Base-by-base conservation (phyloP, 2,113 vertebrate species). In the Ailurus styani region DNA sequence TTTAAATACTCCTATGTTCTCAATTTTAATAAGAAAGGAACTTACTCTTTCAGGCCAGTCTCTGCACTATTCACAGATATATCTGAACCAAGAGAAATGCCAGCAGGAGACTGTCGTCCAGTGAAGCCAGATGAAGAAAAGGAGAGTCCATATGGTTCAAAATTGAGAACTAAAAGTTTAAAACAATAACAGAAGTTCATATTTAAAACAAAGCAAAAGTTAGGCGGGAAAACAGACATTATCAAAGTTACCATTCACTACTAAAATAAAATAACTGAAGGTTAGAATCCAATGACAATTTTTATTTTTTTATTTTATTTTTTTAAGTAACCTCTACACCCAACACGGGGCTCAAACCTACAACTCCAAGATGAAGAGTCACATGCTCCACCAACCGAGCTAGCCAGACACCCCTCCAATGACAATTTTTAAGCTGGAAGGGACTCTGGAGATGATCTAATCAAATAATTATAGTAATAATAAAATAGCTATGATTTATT, bases 81-180 rank as follows among this genome's bases (percentile, higher is more conserved):
- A 90, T 99, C 99, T 9, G 99, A 99, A 98, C 99, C 99, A 83
- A 99, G 97, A 85, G 99, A 99, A 87, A 99, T 95, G 84, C 99
- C 99, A 42, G 99, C 99, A 70, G 99, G 99, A 84, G 99, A 99
- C 97, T 99, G 99, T 55, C 99, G 99, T 98, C 99, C 99, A 0
- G 99, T 96, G 75, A 99, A 90, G 81, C 99, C 99, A 84, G 99
- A 99, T 42, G 99, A 99, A 68, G 99, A 99, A 98, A 99, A 99
- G 12, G 99, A 99, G 77, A 99, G 98, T 93, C 99, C 98, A 27
- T 99, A 99, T 4, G 99, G 99, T 98, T 99, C 99, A 98, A 99
- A 99, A 98, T 99, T 99, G 98, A 99, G 98, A 73, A 98, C 99
- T 99, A 98, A 85, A 97, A 98, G 96, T 96, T 97, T 72, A 96